Percentiles rank a stretch among this genome's conserved stretches.
Evolutionary conservation across 2,113 vertebrate species (phyloP).

Genomic region (Rhinolophus sinicus): DNA sequence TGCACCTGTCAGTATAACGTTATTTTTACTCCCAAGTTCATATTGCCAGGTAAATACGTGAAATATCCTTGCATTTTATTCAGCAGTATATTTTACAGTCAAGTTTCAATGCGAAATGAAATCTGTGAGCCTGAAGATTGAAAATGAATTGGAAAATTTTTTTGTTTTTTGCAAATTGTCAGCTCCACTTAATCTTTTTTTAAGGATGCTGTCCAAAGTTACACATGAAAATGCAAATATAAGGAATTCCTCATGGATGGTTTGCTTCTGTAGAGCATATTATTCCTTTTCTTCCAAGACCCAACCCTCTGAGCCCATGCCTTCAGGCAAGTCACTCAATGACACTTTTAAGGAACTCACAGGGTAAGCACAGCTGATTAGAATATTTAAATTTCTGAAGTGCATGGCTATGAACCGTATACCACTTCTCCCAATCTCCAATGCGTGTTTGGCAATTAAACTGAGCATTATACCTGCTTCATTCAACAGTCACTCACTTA

Average conservation of each 20-base stretch:
- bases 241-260: background rate
- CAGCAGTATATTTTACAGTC: background rate
- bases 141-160: background rate
- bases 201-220: background rate
- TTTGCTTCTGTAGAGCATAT: background rate
- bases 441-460: background rate
- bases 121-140: background rate
- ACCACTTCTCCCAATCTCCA: background rate
- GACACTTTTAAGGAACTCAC: background rate
- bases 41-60: background rate
- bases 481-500: background rate
- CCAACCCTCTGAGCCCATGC: background rate
- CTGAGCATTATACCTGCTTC: background rate
- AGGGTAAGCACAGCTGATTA: background rate
- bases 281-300: background rate
- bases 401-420: background rate
- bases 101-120: constrained; percentile 13
- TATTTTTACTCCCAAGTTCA: background rate
- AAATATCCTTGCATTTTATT: background rate
- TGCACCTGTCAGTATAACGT: background rate
- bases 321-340: background rate
- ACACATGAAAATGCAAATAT: background rate
- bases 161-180: background rate
- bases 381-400: background rate
- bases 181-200: background rate